Conservation (phyloP, 2,797 vertebrate genomes). For the Oreochromis grahami region DNA sequence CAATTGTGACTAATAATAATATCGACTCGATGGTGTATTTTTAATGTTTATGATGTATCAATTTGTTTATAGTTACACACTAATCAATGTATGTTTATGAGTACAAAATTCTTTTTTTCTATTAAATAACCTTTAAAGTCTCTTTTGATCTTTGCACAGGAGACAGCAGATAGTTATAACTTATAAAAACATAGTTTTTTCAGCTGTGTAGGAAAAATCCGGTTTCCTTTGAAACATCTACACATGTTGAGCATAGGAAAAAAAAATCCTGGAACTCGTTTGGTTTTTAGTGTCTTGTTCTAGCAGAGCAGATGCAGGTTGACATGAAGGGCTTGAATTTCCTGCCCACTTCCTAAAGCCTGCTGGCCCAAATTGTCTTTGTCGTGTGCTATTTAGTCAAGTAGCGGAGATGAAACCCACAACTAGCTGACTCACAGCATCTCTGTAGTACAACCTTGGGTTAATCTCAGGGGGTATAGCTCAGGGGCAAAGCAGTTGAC, state of each 20-base stretch:
- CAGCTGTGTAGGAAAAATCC: background rate
- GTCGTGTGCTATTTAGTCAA: conserved; percentile 28
- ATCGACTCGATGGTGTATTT: background rate
- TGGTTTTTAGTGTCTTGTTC: background rate
- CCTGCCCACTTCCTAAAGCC: conserved; percentile 27
- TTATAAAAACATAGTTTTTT: background rate
- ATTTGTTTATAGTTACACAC: background rate
- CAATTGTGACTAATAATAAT: background rate
- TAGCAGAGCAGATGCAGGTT: conserved; percentile 15
- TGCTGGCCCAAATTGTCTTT: conserved; percentile 31
- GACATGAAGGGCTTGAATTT: conserved; percentile 15
- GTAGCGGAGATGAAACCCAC: conserved; percentile 23
- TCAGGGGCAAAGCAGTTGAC: conserved; percentile 50
- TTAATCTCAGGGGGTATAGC: conserved; percentile 5
- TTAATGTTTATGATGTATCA: background rate
- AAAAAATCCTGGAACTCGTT: background rate
- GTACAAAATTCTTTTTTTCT: background rate
- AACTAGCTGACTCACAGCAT: background rate
- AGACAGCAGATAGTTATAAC: background rate
- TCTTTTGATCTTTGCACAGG: background rate
- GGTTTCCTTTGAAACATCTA: background rate
- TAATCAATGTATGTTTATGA: background rate
- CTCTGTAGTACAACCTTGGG: background rate
- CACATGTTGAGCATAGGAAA: background rate
- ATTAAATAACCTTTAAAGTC: background rate